A percentile compares a stretch with the other conserved stretches of the same genome.
Evolutionary conservation across 2,113 vertebrate species (phyloP).

Genomic region (Channa argus): DNA sequence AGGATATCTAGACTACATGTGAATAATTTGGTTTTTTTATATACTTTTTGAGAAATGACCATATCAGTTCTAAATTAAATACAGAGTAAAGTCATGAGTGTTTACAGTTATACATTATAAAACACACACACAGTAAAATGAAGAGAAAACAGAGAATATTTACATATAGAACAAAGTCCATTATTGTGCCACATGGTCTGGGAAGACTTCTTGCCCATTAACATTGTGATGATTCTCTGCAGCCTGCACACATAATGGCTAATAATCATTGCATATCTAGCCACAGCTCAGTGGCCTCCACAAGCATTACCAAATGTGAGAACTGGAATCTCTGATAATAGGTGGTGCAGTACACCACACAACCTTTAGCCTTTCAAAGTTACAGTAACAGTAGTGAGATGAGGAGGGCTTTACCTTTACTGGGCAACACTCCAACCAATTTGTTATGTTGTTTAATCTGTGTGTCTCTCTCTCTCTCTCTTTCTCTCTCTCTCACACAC

Average conservation of each 20-base stretch:
- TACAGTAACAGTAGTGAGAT: slow-evolving; percentile 27
- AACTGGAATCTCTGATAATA: slow-evolving; percentile 6
- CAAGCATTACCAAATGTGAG: neutral
- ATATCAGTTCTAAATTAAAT: slow-evolving; percentile 62
- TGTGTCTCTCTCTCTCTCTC: neutral
- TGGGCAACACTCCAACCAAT: slow-evolving; percentile 36
- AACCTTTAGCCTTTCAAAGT: slow-evolving; percentile 12
- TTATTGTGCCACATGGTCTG: slow-evolving; percentile 27
- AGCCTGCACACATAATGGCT: slow-evolving; percentile 39
- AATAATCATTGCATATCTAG: slow-evolving; percentile 49
- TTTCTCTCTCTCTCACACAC: no score
- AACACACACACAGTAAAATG: slow-evolving; percentile 74
- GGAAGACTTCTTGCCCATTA: slow-evolving; percentile 33
- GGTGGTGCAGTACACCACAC: neutral
- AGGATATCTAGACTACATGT: slow-evolving; percentile 23
- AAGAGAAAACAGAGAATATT: slow-evolving; percentile 70
- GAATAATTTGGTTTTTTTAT: slow-evolving; percentile 32
- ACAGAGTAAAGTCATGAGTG: slow-evolving; percentile 66
- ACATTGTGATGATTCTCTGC: slow-evolving; percentile 41
- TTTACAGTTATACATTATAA: slow-evolving; percentile 77
- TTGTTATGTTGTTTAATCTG: slow-evolving; percentile 43
- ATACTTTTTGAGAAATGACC: slow-evolving; percentile 47
- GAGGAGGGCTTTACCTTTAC: slow-evolving; percentile 24
- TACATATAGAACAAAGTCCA: slow-evolving; percentile 76
- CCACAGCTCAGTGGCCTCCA: slow-evolving; percentile 12